These are phyloP conservation scores for Minunthozetes semirufus DNA, from an alignment of 2,888 invertebrate species.

Conservation along the genomic window DNA sequence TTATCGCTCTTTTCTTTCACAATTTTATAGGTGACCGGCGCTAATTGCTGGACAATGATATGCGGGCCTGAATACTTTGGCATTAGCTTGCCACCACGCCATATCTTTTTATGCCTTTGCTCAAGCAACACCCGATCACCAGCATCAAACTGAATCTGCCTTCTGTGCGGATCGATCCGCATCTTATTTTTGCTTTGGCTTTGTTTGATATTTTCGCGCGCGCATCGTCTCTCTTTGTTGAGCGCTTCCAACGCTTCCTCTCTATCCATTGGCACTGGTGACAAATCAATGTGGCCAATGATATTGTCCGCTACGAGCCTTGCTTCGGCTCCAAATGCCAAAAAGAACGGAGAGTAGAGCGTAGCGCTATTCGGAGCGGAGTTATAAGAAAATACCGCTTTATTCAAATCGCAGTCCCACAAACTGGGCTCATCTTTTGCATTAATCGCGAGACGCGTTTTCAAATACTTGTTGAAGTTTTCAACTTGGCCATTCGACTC, in stretches of 20 bases:
- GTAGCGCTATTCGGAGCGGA: not conserved
- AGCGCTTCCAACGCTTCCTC: not conserved
- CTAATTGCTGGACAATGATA: not conserved
- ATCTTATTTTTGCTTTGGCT: not conserved
- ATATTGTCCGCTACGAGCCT: not conserved
- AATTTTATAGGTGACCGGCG: not conserved
- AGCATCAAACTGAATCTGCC: not conserved
- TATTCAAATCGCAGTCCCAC: not conserved
- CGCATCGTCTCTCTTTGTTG: not conserved
- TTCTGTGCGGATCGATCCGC: not conserved
- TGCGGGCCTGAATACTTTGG: not conserved
- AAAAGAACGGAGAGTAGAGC: not conserved
- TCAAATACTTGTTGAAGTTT: not conserved
- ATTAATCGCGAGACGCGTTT: not conserved
- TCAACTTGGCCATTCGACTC: not conserved
- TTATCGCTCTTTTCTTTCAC: not conserved
- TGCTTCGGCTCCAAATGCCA: not conserved
- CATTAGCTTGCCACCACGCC: not conserved
- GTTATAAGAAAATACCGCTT: not conserved
- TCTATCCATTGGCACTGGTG: not conserved
- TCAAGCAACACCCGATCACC: not conserved
- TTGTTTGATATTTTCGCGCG: not conserved
- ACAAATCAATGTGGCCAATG: not conserved
- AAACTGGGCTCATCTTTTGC: not conserved
- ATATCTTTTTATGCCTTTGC: not conserved